Conservation (phyloP, 2,888 invertebrate species). For the Agrotis ipsilon region DNA sequence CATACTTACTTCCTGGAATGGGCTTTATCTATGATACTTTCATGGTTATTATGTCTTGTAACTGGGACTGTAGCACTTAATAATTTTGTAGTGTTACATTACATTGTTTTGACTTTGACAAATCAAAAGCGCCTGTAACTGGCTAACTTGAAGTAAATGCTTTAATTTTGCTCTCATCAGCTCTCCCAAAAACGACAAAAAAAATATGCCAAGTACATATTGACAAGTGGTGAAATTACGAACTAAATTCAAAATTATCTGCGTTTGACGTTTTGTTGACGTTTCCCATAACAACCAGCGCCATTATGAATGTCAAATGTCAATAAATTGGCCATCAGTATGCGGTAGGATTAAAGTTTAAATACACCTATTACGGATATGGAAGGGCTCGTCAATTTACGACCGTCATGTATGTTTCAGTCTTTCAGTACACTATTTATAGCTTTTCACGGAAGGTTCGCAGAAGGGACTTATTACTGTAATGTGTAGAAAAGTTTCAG, state of each 20-base stretch:
- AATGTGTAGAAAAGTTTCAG: not conserved
- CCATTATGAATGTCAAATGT: slow-evolving; percentile 6
- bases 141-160: too few species aligned
- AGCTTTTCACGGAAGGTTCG: slow-evolving; percentile 25
- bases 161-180: too few species aligned
- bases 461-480: not conserved
- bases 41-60: too few species aligned
- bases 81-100: too few species aligned
- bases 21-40: too few species aligned
- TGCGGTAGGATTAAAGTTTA: slow-evolving; percentile 41
- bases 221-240: not conserved
- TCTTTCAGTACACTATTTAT: slow-evolving; percentile 56
- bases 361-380: slow-evolving; percentile 40
- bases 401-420: slow-evolving; percentile 40
- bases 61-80: too few species aligned
- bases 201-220: not conserved
- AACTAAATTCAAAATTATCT: slow-evolving; percentile 1
- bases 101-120: too few species aligned
- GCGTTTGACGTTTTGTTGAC: slow-evolving; percentile 4
- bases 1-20: too few species aligned
- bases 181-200: slow-evolving; percentile 1
- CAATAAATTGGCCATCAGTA: slow-evolving; percentile 5
- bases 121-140: too few species aligned
- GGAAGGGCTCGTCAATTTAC: slow-evolving; percentile 46
- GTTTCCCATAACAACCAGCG: slow-evolving; percentile 6